Percentiles rank a stretch among this genome's conserved stretches.
These are phyloP conservation scores for Struthidea cinerea DNA, from an alignment of 2,113 vertebrate genomes.

Conservation along the genomic window DNA sequence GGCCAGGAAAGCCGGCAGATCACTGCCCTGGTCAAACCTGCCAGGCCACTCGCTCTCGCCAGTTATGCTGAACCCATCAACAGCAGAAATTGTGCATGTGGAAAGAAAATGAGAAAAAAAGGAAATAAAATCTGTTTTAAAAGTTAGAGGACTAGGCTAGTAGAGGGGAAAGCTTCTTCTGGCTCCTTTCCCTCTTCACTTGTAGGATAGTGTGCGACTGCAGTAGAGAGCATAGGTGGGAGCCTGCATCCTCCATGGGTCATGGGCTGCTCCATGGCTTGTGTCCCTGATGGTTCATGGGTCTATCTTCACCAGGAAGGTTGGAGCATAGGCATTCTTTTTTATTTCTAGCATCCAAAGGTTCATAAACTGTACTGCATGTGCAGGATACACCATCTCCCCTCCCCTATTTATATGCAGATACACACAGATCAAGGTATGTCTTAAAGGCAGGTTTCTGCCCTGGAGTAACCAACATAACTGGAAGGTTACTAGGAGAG, in stretches of 20 bases:
- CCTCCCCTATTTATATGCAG: background rate
- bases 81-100: background rate
- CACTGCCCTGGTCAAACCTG: background rate
- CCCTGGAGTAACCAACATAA: background rate
- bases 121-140: background rate
- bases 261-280: background rate
- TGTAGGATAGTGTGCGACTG: accelerated
- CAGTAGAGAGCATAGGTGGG: background rate
- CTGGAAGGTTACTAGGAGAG: background rate
- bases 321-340: background rate
- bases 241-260: background rate
- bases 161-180: background rate
- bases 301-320: background rate
- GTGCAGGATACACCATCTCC: background rate
- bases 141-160: background rate
- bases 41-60: background rate
- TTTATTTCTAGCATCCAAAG: background rate
- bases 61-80: background rate
- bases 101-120: background rate
- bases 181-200: background rate
- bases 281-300: background rate
- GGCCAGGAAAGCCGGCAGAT: background rate
- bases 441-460: background rate
- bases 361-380: background rate
- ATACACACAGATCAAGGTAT: accelerated